Conservation (phyloP, 2,113 vertebrate species). For the Morphnarchus princeps region DNA sequence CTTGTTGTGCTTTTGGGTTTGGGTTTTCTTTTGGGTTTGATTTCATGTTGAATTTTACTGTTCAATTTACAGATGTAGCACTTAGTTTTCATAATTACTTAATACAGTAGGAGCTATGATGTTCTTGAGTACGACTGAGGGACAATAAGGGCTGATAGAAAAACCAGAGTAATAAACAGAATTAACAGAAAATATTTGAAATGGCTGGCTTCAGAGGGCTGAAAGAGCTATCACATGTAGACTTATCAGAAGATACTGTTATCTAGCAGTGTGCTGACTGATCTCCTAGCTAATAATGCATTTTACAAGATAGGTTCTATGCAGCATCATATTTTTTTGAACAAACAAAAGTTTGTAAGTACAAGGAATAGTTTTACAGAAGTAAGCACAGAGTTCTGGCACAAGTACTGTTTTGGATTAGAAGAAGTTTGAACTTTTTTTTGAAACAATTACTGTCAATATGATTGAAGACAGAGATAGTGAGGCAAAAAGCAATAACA, state of each 20-base stretch:
- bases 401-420: neutral
- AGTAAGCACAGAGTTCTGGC: neutral
- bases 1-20: neutral
- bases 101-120: neutral
- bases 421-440: neutral
- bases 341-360: neutral
- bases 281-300: neutral
- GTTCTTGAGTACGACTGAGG: neutral
- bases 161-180: neutral
- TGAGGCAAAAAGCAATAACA: conserved; percentile 4
- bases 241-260: neutral
- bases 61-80: neutral
- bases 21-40: neutral
- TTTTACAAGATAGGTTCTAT: neutral
- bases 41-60: neutral
- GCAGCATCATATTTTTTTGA: neutral
- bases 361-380: neutral
- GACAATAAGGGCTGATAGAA: neutral
- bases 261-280: neutral
- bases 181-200: neutral
- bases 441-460: conserved; percentile 22
- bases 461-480: conserved; percentile 42
- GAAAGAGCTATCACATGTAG: neutral
- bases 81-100: neutral
- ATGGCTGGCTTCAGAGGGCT: neutral